Evolutionary conservation across 2,113 vertebrate species (phyloP), one percentile per base, ranked within the genome.

Genomic region (Sinocyclocheilus anophthalmus): DNA sequence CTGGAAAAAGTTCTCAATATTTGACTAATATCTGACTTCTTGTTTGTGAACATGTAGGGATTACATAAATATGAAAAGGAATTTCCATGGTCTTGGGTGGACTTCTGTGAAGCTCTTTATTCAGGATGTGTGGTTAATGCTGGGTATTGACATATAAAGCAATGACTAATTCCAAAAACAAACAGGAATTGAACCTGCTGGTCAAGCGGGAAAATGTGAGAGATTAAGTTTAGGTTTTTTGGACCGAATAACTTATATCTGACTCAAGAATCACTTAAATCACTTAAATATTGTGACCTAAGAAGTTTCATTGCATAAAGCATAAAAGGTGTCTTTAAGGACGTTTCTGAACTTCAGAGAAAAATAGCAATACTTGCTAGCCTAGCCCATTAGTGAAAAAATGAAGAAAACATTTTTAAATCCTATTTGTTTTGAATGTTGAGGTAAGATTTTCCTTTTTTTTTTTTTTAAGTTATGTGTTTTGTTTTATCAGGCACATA

Each of bases 401-500:
- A 3, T 57, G 10, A 1, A 11, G 3, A 24, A 63, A 63, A 12
- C 61, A 65, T 11, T 26, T n/a, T 63, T 12, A 11, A 61, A 61
- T 61, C 22, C 24, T 4, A 1, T 24, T 11, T 63, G n/a, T 65
- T 65, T 65, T 65, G 61, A 48, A 48, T 48, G 11, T 1, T 48
- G 11, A 48, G 0, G 11, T 48, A 48, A 48, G 45, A 48, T 48
- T 48, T 48, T 45, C 2, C 12, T 33, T n/a, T 59, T 11, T 26
- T 26, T 11, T 33, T n/a, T 59, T 11, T 76, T 0, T 89, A 7
- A 70, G 8, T 13, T 24, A 69, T 80, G 4, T 18, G 4, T 67
- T 39, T 37, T 37, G 7, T 16, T 79, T 48, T 79, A 0, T 53
- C 86, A 99, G 98, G 84, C 98, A 99, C 84, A 96, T 99, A 76